Percentiles rank a stretch among this genome's conserved stretches.
Evolutionary conservation across 2,888 invertebrate genomes (phyloP).

Genomic region (Conistra vaccinii): DNA sequence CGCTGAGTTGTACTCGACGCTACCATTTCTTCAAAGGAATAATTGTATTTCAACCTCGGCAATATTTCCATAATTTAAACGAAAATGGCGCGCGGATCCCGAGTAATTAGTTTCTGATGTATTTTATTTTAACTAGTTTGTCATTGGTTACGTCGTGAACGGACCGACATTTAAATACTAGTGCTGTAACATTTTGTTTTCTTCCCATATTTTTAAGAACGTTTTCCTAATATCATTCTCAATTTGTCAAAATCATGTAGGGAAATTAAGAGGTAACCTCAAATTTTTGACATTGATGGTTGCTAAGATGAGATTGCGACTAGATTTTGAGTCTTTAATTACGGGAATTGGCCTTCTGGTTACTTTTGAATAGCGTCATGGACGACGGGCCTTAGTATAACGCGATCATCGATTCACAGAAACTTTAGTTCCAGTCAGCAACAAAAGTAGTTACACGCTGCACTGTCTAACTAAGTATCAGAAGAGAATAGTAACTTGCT

Average conservation of each 20-base stretch:
- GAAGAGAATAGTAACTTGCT: not conserved
- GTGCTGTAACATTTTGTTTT: not conserved
- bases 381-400: not conserved
- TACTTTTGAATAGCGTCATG: not conserved
- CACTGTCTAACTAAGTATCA: not conserved
- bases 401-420: not conserved
- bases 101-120: not conserved
- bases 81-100: not conserved
- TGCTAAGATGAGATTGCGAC: no score
- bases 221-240: not conserved
- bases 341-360: not conserved
- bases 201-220: not conserved
- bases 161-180: not conserved
- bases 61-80: not conserved
- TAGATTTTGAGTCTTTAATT: not conserved
- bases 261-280: not conserved
- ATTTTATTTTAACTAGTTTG: not conserved
- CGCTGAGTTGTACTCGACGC: not conserved
- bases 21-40: not conserved
- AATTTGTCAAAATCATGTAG: not conserved
- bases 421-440: not conserved
- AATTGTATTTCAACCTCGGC: not conserved
- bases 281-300: no score
- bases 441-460: constrained; percentile 1
- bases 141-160: not conserved